phyloP scores from a whole-genome alignment of 2,888 invertebrate species.

The Drosophila kuntzei region DNA sequence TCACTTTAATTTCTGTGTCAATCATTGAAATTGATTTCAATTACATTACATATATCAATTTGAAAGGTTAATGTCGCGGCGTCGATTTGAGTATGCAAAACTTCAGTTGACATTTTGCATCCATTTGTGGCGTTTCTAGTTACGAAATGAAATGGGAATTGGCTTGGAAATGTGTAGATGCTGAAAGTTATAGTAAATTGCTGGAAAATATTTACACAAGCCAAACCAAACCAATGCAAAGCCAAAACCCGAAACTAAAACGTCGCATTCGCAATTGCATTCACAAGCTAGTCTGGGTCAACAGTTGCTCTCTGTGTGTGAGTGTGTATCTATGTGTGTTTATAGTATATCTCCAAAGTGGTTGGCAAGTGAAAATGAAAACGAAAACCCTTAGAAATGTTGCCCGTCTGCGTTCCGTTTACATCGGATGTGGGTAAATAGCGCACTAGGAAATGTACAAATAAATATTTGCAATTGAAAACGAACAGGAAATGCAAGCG shows the following conservation, averaged over 20 bases:
- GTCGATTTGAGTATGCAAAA: constrained; percentile 20
- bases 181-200: constrained; percentile 52
- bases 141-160: background rate
- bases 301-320: constrained; percentile 16
- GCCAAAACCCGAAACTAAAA: constrained; percentile 61
- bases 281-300: constrained; percentile 66
- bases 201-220: constrained; percentile 58
- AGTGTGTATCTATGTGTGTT: background rate
- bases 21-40: constrained; percentile 29
- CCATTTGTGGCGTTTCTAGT: constrained; percentile 13
- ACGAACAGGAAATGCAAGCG: constrained; percentile 72
- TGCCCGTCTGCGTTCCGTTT: constrained; percentile 26
- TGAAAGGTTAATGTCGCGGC: constrained; percentile 13
- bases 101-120: constrained; percentile 18
- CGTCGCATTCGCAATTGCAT: constrained; percentile 57
- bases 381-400: constrained; percentile 44
- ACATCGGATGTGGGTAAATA: constrained; percentile 70
- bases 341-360: constrained; percentile 40
- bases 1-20: constrained; percentile 5
- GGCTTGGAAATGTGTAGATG: constrained; percentile 10
- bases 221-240: constrained; percentile 31
- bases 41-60: constrained; percentile 29
- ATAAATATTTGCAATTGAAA: constrained; percentile 81
- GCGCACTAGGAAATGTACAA: constrained; percentile 70
- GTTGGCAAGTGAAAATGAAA: constrained; percentile 73